Percentiles rank a stretch among this genome's conserved stretches.
These are phyloP conservation scores for Sebastes umbrosus DNA, from an alignment of 2,797 vertebrate genomes.

Conservation along the genomic window DNA sequence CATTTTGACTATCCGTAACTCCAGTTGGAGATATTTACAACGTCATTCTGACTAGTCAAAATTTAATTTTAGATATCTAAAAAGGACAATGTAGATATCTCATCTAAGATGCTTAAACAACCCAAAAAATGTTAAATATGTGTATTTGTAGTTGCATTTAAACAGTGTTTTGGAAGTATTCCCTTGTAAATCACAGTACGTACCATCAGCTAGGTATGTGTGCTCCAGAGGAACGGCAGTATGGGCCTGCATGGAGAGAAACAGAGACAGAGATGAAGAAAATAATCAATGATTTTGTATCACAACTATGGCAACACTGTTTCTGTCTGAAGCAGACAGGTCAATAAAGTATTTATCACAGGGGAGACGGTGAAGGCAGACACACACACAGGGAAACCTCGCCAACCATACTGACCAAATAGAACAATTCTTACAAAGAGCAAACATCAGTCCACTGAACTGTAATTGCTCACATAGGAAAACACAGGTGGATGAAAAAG, in stretches of 20 bases:
- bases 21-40: too few species aligned
- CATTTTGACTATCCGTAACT: too few species aligned
- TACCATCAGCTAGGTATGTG: constrained; percentile 76
- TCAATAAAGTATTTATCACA: background rate
- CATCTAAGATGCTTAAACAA: background rate
- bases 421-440: background rate
- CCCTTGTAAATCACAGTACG: constrained; percentile 11
- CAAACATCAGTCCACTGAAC: background rate
- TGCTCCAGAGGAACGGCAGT: constrained; percentile 71
- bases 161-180: background rate
- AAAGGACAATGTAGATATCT: too few species aligned
- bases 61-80: too few species aligned
- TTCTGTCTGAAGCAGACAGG: background rate
- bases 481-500: background rate
- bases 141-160: background rate
- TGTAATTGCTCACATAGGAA: background rate
- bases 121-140: background rate
- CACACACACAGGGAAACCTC: background rate
- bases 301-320: background rate
- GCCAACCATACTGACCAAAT: background rate
- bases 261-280: background rate
- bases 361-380: background rate
- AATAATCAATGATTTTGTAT: background rate
- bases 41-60: too few species aligned
- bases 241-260: constrained; percentile 63